Conservation (phyloP, 2,797 vertebrate genomes). For the Tapirus indicus region DNA sequence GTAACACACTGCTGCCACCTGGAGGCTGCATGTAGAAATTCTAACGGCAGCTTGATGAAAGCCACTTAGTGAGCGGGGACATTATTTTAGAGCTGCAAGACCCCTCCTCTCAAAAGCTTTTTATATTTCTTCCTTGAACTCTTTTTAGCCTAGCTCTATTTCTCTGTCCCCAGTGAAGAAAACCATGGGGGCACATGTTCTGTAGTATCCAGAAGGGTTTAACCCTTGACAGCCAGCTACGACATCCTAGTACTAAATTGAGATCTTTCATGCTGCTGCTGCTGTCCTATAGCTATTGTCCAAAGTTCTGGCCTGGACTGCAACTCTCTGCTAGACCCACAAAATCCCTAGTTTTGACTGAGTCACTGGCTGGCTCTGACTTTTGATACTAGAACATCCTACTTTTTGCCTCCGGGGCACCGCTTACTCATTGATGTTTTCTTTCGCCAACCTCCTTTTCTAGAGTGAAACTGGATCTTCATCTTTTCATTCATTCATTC, state of each 20-base stretch:
- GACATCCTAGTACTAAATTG: neutral
- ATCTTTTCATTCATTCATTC: neutral
- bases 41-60: conserved; percentile 3
- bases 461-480: neutral
- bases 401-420: neutral
- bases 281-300: neutral
- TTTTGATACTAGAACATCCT: neutral
- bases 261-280: neutral
- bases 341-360: conserved; percentile 33
- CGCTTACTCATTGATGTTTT: neutral
- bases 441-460: neutral
- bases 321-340: neutral
- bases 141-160: neutral
- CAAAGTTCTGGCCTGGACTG: neutral
- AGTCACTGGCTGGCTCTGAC: neutral
- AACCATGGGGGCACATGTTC: neutral
- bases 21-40: neutral
- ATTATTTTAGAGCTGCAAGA: conserved; percentile 6
- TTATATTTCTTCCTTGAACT: neutral
- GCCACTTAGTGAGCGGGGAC: neutral
- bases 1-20: conserved; percentile 70
- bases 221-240: neutral
- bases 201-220: neutral
- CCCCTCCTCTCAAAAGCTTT: neutral
- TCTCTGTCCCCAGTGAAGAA: neutral